Evolutionary conservation across 2,797 vertebrate species (phyloP), one percentile per base, ranked within the genome.

Genomic region (Gastrophryne carolinensis): DNA sequence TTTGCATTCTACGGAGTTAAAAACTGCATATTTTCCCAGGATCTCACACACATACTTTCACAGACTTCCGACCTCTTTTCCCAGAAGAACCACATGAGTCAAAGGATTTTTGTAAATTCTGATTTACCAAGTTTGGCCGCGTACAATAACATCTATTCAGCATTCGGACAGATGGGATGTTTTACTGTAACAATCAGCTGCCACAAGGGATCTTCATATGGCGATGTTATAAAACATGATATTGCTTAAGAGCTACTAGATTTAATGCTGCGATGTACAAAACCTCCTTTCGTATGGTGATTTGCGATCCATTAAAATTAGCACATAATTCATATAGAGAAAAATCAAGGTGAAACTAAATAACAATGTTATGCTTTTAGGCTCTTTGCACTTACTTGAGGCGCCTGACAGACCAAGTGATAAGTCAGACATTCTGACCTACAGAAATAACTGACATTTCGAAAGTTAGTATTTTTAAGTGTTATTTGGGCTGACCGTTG

Each of bases 211-310:
- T 74, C 61, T 13, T 70, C 54, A 49, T 62, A 50, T 15, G 52
- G 57, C 19, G 54, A 63, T 62, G 56, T 79, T 84, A 80, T 49
- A 82, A 75, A 73, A 73, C 27, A 83, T 84, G 70, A 84, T 81
- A 76, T 85, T 81, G 81, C 66, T 83, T 84, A 79, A 73, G 82
- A 83, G 66, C 81, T 81, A 82, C 79, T 79, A 23, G 60, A 60
- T 39, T 29, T 63, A 75, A 27, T 47, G 39, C 61, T 56, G 64
- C 24, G 23, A 54, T 65, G 35, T 32, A n/a, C 39, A 49, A 37
- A 41, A 32, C 5, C 7, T 23, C 26, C 58, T 11, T 58, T 53
- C 19, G 3, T 27, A 11, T 37, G 26, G 12, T 39, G 3, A 67
- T 67, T 34, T 15, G n/a, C 19, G 19, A 35, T 7, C 11, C 21